phyloP scores from a whole-genome alignment of 1,140 invertebrate species.

The Bemisia tabaci region DNA sequence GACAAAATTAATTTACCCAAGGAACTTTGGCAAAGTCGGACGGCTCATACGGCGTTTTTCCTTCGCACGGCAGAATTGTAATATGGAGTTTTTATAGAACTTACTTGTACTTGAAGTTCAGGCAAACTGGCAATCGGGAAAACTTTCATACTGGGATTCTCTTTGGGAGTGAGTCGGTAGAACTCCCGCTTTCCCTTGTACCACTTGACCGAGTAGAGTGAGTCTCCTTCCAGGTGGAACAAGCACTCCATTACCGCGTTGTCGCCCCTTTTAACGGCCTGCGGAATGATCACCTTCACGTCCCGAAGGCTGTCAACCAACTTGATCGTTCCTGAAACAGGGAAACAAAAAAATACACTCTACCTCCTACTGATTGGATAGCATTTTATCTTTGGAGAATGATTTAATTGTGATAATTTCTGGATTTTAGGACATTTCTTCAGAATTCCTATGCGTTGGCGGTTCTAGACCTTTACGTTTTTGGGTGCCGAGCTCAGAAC shows the following conservation, averaged over 20 bases:
- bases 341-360: background rate
- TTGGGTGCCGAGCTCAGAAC: too few relatives aligned
- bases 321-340: background rate
- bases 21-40: too few relatives aligned
- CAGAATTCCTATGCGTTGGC: too few relatives aligned
- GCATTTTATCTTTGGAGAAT: too few relatives aligned
- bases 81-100: too few relatives aligned
- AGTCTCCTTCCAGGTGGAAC: conserved; percentile 48
- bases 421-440: too few relatives aligned
- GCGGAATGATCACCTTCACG: conserved; percentile 46
- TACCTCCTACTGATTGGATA: too few relatives aligned
- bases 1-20: too few relatives aligned
- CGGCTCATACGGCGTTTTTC: too few relatives aligned
- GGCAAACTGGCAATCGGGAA: conserved; percentile 45
- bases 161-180: conserved; percentile 58
- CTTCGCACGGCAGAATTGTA: too few relatives aligned
- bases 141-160: conserved; percentile 43
- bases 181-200: conserved; percentile 64
- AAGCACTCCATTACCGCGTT: conserved; percentile 43
- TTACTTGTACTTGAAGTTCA: conserved; percentile 23
- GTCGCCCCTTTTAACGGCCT: conserved; percentile 47
- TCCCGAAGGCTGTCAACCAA: conserved; percentile 34
- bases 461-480: too few relatives aligned
- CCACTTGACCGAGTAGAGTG: conserved; percentile 66
- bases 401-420: too few relatives aligned